phyloP scores from a whole-genome alignment of 2,113 vertebrate species.

The Planiliza haematocheilus region DNA sequence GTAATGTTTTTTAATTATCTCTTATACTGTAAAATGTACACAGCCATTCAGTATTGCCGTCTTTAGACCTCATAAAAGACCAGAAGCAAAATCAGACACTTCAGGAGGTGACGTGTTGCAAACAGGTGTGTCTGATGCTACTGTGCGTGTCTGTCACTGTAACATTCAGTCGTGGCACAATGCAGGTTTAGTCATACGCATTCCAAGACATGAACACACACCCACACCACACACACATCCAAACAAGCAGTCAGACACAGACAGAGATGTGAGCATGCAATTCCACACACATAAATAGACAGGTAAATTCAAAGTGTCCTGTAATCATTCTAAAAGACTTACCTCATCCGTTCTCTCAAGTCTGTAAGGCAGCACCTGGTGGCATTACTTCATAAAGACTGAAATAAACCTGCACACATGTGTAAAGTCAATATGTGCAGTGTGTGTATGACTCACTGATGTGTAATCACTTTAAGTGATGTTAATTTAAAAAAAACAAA shows the following conservation, averaged over 20 bases:
- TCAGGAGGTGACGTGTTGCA: slow-evolving; percentile 41
- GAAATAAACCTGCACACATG: slow-evolving; percentile 36
- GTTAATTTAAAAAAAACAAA: no score
- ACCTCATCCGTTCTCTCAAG: slow-evolving; percentile 49
- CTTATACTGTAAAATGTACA: background rate
- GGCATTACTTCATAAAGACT: slow-evolving; percentile 45
- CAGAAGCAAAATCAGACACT: slow-evolving; percentile 57
- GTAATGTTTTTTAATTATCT: slow-evolving; percentile 26
- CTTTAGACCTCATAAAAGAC: slow-evolving; percentile 22
- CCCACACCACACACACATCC: slow-evolving; percentile 27
- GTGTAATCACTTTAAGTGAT: no score
- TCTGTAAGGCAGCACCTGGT: slow-evolving; percentile 45
- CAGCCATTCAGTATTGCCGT: background rate
- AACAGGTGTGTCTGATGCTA: slow-evolving; percentile 54
- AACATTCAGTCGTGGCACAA: background rate
- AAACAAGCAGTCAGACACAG: slow-evolving; percentile 49
- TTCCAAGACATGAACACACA: slow-evolving; percentile 64
- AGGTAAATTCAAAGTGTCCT: background rate
- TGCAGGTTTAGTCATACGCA: slow-evolving; percentile 63
- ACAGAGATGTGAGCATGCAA: slow-evolving; percentile 7
- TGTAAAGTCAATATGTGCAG: no score
- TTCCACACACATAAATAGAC: slow-evolving; percentile 5
- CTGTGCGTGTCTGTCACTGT: slow-evolving; percentile 30
- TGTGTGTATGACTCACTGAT: no score
- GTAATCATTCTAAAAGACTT: slow-evolving; percentile 57